Conservation (phyloP, 37 sponge, comb jelly and placozoan species). For the Theonella swinhoei region DNA sequence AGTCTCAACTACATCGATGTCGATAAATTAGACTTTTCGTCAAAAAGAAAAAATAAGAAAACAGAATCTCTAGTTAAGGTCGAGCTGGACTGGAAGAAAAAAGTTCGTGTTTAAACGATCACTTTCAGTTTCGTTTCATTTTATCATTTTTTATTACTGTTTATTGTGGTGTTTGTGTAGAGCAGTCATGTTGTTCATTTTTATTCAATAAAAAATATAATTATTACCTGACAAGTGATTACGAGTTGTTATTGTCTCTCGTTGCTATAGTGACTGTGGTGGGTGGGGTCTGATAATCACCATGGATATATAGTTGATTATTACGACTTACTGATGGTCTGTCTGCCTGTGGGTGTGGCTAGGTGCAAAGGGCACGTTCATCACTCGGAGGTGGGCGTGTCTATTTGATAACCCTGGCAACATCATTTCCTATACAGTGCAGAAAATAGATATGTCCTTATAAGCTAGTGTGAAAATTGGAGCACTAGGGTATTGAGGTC, state of each 20-base stretch:
- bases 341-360: not conserved
- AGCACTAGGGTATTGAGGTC: no score
- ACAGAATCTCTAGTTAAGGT: not conserved
- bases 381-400: constrained; percentile 9
- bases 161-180: no score
- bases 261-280: not conserved
- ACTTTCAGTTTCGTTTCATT: not conserved
- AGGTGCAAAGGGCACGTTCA: constrained; percentile 34
- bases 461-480: no score
- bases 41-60: not conserved
- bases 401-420: constrained; percentile 6
- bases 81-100: not conserved
- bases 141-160: no score
- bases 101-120: not conserved
- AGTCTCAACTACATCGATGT: not conserved
- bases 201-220: no score
- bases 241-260: not conserved
- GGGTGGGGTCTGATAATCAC: no score
- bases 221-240: no score
- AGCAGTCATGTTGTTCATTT: no score
- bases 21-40: not conserved
- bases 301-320: not conserved
- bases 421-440: not conserved
- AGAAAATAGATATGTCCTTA: no score
- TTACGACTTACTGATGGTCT: not conserved